Percentiles rank a stretch among this genome's conserved stretches.
Evolutionary conservation across 2,113 vertebrate species (phyloP).

Genomic region (Tragelaphus imberbis): DNA sequence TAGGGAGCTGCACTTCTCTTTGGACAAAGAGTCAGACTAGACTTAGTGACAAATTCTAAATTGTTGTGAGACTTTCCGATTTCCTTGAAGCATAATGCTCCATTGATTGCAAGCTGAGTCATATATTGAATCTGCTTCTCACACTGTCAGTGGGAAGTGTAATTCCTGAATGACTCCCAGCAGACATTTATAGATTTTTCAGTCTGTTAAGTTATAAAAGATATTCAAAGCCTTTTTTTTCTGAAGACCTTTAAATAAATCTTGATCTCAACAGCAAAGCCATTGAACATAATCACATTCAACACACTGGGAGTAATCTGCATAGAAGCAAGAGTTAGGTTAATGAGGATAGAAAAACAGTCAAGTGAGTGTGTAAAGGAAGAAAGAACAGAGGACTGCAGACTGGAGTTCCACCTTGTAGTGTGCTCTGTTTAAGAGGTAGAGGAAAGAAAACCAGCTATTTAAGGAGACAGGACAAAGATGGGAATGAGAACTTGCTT

Average conservation of each 20-base stretch:
- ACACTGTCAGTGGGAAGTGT: constrained; percentile 55
- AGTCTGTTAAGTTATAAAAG: constrained; percentile 61
- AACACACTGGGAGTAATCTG: constrained; percentile 35
- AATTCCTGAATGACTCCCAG: constrained; percentile 63
- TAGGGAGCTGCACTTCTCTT: not conserved
- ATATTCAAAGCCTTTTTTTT: constrained; percentile 26
- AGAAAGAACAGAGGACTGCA: not conserved
- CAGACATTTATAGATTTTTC: constrained; percentile 70
- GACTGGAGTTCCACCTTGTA: not conserved
- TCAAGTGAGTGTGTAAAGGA: not conserved
- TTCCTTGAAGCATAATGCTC: constrained; percentile 60
- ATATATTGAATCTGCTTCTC: constrained; percentile 47
- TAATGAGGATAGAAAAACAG: constrained; percentile 7
- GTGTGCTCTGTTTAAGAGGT: not conserved
- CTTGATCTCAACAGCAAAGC: constrained; percentile 52
- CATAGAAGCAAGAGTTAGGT: constrained; percentile 25
- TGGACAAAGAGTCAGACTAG: constrained; percentile 37
- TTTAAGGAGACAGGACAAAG: not conserved
- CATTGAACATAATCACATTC: constrained; percentile 44
- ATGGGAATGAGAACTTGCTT: not conserved
- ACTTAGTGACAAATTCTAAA: constrained; percentile 60
- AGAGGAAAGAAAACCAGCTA: not conserved
- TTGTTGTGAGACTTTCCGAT: constrained; percentile 29
- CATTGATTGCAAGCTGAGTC: constrained; percentile 63
- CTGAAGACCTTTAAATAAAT: constrained; percentile 63